Conservation (phyloP, 2,888 invertebrate species). For the Barypeithes pellucidus region DNA sequence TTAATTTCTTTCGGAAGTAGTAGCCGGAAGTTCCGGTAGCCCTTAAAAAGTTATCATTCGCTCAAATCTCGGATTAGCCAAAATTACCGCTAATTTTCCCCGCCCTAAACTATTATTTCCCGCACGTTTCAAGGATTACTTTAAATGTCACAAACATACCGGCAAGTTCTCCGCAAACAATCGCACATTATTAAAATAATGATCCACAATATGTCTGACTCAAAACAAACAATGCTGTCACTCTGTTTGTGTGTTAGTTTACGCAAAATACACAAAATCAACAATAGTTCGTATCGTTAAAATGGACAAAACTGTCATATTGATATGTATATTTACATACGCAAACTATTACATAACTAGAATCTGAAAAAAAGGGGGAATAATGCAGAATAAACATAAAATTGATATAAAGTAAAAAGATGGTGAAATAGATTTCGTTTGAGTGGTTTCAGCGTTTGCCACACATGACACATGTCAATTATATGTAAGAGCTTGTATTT, state of each 20-base stretch:
- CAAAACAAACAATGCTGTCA: conserved; percentile 36
- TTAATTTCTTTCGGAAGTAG: no score
- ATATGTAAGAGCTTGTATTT: conserved; percentile 27
- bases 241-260: conserved; percentile 34
- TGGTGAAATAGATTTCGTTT: conserved; percentile 17
- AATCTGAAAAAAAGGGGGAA: neutral
- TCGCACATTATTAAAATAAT: conserved; percentile 22
- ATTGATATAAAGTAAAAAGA: conserved; percentile 22
- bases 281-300: conserved; percentile 36
- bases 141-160: neutral
- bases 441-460: conserved; percentile 23
- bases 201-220: conserved; percentile 30
- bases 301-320: conserved; percentile 41
- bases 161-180: conserved; percentile 13
- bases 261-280: conserved; percentile 36
- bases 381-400: conserved; percentile 28
- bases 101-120: neutral
- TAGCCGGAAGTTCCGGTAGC: no score
- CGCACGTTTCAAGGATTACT: neutral
- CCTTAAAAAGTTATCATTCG: no score
- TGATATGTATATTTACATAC: conserved; percentile 38
- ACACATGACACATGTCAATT: conserved; percentile 46
- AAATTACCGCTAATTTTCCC: no score
- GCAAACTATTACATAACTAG: neutral
- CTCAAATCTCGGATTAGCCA: no score